Evolutionary conservation across 2,888 invertebrate species (phyloP), one percentile per base, ranked within the genome.

Genomic region (Lycophotia porphyrea): DNA sequence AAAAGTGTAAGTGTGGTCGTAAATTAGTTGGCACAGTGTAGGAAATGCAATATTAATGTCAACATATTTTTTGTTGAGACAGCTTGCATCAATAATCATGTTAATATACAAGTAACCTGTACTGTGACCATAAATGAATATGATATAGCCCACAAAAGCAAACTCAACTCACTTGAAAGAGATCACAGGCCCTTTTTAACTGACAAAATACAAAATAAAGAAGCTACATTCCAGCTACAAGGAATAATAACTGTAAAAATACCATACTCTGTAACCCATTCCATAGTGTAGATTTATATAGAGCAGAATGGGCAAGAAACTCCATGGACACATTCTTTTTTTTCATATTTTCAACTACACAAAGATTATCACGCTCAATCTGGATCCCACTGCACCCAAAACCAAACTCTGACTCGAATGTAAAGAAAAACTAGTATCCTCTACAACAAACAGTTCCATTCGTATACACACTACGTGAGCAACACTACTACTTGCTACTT

Each of bases 401-500:
- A 55, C 3, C 15, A 21, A 4, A 11, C 18, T 47, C 5, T 39
- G 2, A 44, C 18, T 27, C 13, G 77, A 63, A 84, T 39, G 44
- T 58, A 7, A 78, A 83, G 44, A n/a, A 69, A 67, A 83, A 36
- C 5, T 39, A 71, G 27, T 60, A 24, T 61, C 60, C 2, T n/a
- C n/a, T 36, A n/a, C 42, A 81, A 55, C 34, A 55, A 68, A 66
- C 75, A 61, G 61, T 81, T 44, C 9, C 65, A 85, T 81, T 66
- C 39, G 9, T 65, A 68, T 55, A 67, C 42, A 15, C 5, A 34
- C 58, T 66, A 82, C 82, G 76, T 78, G 86, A 82, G 52, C 78
- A 39, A 34, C 49, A 77, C 52, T 9, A 75, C 63, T 55, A 64
- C 24, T 75, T 21, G 44, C 76, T 64, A 69, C 60, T 79, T 81